Evolutionary conservation across 1,140 invertebrate genomes (phyloP), one percentile per base, ranked within the genome.

Genomic region (Drosophila sp.): DNA sequence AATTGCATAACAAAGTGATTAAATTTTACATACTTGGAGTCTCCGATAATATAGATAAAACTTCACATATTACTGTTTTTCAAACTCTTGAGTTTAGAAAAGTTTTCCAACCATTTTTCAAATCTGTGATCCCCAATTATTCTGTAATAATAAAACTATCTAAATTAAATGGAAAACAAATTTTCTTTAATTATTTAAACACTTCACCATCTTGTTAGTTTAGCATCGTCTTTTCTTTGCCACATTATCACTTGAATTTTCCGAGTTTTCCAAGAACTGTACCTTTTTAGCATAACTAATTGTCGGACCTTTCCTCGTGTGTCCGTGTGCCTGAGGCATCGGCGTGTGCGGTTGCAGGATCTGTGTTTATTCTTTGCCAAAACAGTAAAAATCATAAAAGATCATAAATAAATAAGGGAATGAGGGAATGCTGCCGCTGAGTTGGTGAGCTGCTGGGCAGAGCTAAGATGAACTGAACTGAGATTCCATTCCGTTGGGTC

Each of bases 381-480:
- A 50, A 72, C 73, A 69, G 74, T 79, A 55, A 60, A 76, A 76
- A 89, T 87, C 71, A 89, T 89, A 89, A 83, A 89, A 89, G 72
- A 87, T 87, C 83, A 89, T 87, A 87, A 87, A 87, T 80, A 87
- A 87, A 87, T 87, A 80, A 76, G 66, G 78, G 78, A 60, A 55
- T 70, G 57, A 69, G 25, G 44, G 44, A 50, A 50, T 8, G 44
- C 11, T 50, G 44, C 44, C n/a, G 44, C 44, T 47, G 44, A 23
- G 44, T 47, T 47, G 40, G 40, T 41, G 40, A 41, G n/a, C 40
- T 47, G 44, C 6, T 25, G 23, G 23, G 44, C 44, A 25, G 17
- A 17, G 41, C n/a, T 47, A 17, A 23, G 17, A 17, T 38, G 78
- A 86, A 76, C 67, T 66, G 65, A 17, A 0, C 32, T 56, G 11